Percentiles rank a stretch among this genome's conserved stretches.
These are phyloP conservation scores for Drosophila insularis DNA, from an alignment of 1,140 invertebrate species.

Conservation along the genomic window DNA sequence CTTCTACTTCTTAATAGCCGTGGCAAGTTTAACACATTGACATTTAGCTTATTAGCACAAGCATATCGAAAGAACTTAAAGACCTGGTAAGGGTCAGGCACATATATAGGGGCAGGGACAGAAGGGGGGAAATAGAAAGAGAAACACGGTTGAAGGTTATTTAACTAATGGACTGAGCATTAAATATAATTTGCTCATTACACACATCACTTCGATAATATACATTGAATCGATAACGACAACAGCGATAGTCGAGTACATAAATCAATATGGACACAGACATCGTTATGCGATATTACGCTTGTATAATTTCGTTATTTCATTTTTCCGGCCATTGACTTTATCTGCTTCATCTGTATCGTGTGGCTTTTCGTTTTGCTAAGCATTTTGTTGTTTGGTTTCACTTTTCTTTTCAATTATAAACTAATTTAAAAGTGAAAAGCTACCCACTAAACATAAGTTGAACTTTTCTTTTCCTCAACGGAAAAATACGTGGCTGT, in stretches of 20 bases:
- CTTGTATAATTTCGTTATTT: neutral
- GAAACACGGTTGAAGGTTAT: constrained; percentile 32
- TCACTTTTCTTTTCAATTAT: constrained; percentile 50
- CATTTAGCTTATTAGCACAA: constrained; percentile 61
- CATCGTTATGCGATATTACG: neutral
- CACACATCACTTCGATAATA: constrained; percentile 52
- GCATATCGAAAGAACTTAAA: constrained; percentile 13
- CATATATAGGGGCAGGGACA: no score
- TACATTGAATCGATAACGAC: constrained; percentile 51
- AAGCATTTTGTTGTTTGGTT: neutral
- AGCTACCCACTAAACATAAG: constrained; percentile 18
- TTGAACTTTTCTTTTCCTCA: constrained; percentile 33
- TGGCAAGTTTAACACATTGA: constrained; percentile 56
- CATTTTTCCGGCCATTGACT: constrained; percentile 28
- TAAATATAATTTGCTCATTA: constrained; percentile 70
- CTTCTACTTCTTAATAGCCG: constrained; percentile 18
- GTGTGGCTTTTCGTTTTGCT: neutral
- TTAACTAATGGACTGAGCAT: constrained; percentile 63
- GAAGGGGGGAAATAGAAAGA: neutral
- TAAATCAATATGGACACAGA: constrained; percentile 20
- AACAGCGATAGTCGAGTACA: constrained; percentile 27
- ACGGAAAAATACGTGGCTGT: constrained; percentile 41
- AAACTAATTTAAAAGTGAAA: constrained; percentile 58
- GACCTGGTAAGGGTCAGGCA: neutral
- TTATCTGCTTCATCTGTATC: neutral